A percentile compares a stretch with the other conserved stretches of the same genome.
phyloP scores from a whole-genome alignment of 2,113 vertebrate species.

The Odocoileus hemionus region DNA sequence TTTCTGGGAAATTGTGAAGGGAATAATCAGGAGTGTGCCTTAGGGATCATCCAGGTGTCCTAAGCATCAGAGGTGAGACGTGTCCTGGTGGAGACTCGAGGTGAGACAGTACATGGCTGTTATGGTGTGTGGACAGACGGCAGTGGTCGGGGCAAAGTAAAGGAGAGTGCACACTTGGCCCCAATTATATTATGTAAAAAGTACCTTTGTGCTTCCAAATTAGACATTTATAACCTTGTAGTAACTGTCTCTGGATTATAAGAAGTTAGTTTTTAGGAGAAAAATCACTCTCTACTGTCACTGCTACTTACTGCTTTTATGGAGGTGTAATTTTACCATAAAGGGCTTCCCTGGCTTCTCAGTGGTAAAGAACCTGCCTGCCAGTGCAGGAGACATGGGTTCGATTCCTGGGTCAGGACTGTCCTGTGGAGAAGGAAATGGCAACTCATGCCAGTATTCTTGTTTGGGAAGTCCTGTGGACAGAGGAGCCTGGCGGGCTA shows the following conservation, averaged over 20 bases:
- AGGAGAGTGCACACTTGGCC: fast-evolving
- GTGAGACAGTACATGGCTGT: fast-evolving
- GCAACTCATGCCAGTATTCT: not conserved
- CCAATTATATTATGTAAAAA: fast-evolving
- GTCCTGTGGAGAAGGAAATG: not conserved
- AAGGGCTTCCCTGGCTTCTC: not conserved
- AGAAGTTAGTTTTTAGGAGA: not conserved
- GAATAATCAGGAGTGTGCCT: fast-evolving
- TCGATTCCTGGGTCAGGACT: not conserved
- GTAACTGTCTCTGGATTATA: not conserved
- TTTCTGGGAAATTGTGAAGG: not conserved
- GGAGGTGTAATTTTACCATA: not conserved
- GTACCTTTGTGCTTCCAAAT: not conserved
- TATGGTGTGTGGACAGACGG: fast-evolving
- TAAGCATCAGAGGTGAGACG: not conserved
- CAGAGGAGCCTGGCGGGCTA: not conserved
- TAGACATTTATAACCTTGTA: not conserved
- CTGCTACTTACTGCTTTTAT: not conserved
- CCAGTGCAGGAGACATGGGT: not conserved
- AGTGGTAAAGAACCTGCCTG: not conserved
- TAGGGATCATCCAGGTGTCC: not conserved
- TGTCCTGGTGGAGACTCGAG: not conserved
- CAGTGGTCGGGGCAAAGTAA: fast-evolving
- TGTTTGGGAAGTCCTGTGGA: not conserved
- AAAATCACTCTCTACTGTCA: not conserved